Conservation (phyloP, 2,797 vertebrate genomes). For the Myoxocephalus aenaeus region DNA sequence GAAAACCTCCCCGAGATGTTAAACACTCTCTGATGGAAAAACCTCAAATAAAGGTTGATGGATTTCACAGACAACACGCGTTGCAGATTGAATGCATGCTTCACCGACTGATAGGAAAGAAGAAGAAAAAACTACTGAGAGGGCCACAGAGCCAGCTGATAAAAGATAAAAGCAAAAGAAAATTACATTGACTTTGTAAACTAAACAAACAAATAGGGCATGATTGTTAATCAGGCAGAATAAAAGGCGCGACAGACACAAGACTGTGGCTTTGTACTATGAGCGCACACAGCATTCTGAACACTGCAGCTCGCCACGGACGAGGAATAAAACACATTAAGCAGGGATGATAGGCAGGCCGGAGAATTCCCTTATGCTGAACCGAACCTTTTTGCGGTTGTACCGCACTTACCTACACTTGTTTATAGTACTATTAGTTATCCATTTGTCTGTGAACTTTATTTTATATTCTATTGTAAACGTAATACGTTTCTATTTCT, state of each 20-base stretch:
- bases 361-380: slow-evolving; percentile 13
- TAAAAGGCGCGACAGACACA: slow-evolving; percentile 32
- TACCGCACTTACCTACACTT: too few relatives aligned
- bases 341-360: slow-evolving; percentile 25
- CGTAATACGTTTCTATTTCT: too few relatives aligned
- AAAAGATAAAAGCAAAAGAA: slow-evolving; percentile 45
- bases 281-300: slow-evolving; percentile 21
- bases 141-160: slow-evolving; percentile 18
- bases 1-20: background rate
- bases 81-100: slow-evolving; percentile 4
- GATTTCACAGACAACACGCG: slow-evolving; percentile 4
- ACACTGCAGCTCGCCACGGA: slow-evolving; percentile 14
- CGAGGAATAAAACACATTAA: slow-evolving; percentile 22
- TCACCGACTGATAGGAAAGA: background rate
- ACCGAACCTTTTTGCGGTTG: background rate
- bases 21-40: background rate
- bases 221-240: slow-evolving; percentile 48
- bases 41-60: background rate
- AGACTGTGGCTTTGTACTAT: slow-evolving; percentile 26
- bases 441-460: too few relatives aligned
- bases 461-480: too few relatives aligned
- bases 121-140: slow-evolving; percentile 6
- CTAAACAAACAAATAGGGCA: slow-evolving; percentile 48
- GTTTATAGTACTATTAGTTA: too few relatives aligned
- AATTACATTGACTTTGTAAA: slow-evolving; percentile 55